A percentile compares a stretch with the other conserved stretches of the same genome.
phyloP scores from a whole-genome alignment of 2,888 invertebrate genomes.

The Quadroppia sp. region DNA sequence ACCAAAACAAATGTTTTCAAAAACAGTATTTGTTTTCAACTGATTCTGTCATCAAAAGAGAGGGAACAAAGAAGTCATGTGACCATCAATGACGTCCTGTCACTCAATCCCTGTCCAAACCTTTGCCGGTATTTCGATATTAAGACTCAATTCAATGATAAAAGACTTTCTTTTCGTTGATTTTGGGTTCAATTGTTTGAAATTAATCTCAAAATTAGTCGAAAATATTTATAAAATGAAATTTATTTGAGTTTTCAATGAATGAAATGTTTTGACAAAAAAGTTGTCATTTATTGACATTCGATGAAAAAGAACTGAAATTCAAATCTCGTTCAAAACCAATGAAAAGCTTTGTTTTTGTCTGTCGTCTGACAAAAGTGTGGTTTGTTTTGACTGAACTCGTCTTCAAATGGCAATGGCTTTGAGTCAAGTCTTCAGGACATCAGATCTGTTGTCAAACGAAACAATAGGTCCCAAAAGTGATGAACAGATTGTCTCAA shows the following conservation, averaged over 20 bases:
- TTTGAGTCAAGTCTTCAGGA: not conserved
- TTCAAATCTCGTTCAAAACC: not conserved
- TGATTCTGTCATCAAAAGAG: too few species aligned
- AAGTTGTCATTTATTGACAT: not conserved
- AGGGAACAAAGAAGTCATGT: too few species aligned
- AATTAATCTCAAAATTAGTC: not conserved
- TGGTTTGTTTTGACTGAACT: not conserved
- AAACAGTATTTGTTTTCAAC: not conserved
- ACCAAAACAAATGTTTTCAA: slow-evolving; percentile 3
- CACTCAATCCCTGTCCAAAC: too few species aligned
- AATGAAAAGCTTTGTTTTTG: not conserved
- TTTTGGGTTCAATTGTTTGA: too few species aligned
- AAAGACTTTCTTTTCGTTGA: too few species aligned
- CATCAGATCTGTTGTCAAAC: not conserved
- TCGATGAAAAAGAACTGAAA: not conserved
- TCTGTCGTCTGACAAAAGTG: too few species aligned
- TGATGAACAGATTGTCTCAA: not conserved
- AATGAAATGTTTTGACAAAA: too few species aligned
- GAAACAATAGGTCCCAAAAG: not conserved
- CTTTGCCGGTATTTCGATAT: too few species aligned
- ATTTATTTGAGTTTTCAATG: too few species aligned
- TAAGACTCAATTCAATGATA: too few species aligned
- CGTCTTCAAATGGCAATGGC: not conserved
- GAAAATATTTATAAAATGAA: too few species aligned
- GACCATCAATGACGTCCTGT: too few species aligned